Evolutionary conservation across 2,888 invertebrate species (phyloP), one percentile per base, ranked within the genome.

Genomic region (Drosophila acutilabella): DNA sequence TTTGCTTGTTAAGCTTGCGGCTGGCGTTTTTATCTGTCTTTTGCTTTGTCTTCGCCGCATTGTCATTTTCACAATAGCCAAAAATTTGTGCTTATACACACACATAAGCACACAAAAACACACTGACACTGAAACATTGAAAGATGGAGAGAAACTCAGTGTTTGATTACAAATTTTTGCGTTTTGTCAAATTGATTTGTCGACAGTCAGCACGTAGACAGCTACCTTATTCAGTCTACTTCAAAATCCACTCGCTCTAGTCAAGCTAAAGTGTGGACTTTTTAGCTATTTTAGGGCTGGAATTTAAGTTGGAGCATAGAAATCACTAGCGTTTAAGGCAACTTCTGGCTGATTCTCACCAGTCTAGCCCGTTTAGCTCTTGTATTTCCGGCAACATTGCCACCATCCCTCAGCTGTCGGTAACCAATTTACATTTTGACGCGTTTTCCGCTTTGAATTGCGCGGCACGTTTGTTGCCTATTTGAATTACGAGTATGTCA

Each of bases 401-500:
- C 14, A n/a, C n/a, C 51, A 33, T 26, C 36, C 36, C 36, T 11
- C 36, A 8, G 36, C 4, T 4, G 23, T 10, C 50, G 50, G 58
- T 54, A 38, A 71, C 70, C 81, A 87, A 83, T 83, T 87, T 83
- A 73, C 81, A 83, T 87, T 81, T 78, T 77, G 74, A 59, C 80
- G 83, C 79, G 71, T 80, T 83, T 77, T 72, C 42, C 57, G 68
- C 70, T 74, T 80, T 74, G 65, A 67, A 78, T 87, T 87, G 81
- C 81, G 70, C 57, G 75, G 81, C 83, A 83, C 83, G 83, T 83
- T 78, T 82, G 78, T 71, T 75, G 84, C 78, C 87, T 87, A 76
- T 82, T 82, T 76, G 86, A 86, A 81, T 84, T 83, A 75, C 77
- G 64, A 72, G 75, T 69, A 70, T 84, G 87, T 83, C 83, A 83